Evolutionary conservation across 2,113 vertebrate genomes (phyloP), one percentile per base, ranked within the genome.

Genomic region (Barbus barbus): DNA sequence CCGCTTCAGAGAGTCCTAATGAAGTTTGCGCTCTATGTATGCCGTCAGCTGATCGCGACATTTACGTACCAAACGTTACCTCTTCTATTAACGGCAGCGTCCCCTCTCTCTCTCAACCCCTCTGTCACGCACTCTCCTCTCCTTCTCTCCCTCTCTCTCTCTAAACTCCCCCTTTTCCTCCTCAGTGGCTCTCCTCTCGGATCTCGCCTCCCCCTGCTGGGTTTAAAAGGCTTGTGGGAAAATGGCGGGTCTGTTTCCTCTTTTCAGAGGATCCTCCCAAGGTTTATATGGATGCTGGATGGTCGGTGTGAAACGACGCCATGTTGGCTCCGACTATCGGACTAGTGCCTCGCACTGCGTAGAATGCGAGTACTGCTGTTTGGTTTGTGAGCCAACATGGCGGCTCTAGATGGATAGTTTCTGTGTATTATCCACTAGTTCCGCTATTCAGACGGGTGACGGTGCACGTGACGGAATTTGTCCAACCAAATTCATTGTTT

Each of bases 161-260:
- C 74, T 74, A 16, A 41, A 63, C 60, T 67, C 69, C 88, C 88
- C 73, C 84, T 69, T 87, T 85, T 90, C 86, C 91, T 90, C 89
- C 89, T 87, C 78, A 88, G 78, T 88, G 85, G 38, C 67, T 87
- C 84, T 88, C 84, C 79, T 86, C 79, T 87, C 91, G 82, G 88
- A 84, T 88, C 89, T 91, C 91, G 90, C 91, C 92, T 88, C 83
- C 91, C 86, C 88, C 77, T 89, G 85, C 86, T 90, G 89, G 88
- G 51, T 87, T 88, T 91, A 91, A 87, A 93, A 92, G 90, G 88
- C 81, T 94, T 89, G 90, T 90, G 93, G 93, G 94, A 95, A 97
- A 97, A 96, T 96, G 95, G 96, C 95, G 94, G 91, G 94, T 88
- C 72, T 90, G 89, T 89, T 94, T 93, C 93, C 92, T 93, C 93